Percentiles rank a stretch among this genome's conserved stretches.
Conservation (phyloP, 2,888 invertebrate genomes). For the Tipula unca region DNA sequence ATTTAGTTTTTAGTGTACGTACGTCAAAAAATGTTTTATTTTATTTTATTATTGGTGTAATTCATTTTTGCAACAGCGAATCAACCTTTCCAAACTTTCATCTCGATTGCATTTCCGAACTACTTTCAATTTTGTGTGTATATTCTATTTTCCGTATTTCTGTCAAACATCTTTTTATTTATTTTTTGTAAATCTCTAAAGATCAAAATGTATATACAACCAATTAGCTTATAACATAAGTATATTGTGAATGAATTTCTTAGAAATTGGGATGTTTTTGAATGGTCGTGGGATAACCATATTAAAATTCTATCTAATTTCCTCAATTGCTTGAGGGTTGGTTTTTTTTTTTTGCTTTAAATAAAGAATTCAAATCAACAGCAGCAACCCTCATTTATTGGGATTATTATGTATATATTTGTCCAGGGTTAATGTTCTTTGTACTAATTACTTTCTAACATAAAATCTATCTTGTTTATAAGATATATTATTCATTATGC, state of each 20-base stretch:
- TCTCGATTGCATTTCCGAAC: not conserved
- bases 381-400: not conserved
- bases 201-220: not conserved
- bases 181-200: not conserved
- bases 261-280: not conserved
- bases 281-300: not conserved
- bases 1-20: not conserved
- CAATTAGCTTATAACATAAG: not conserved
- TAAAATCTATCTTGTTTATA: too few species aligned
- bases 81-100: constrained; percentile 8
- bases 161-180: not conserved
- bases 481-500: too few species aligned
- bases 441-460: too few species aligned
- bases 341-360: not conserved
- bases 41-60: not conserved
- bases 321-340: not conserved
- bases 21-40: not conserved
- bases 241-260: not conserved
- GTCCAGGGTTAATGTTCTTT: too few species aligned
- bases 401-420: not conserved
- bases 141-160: not conserved
- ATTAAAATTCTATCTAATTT: not conserved
- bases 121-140: not conserved
- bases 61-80: not conserved
- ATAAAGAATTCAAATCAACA: not conserved